Conservation (phyloP, 2,113 vertebrate species). For the Scortum barcoo region DNA sequence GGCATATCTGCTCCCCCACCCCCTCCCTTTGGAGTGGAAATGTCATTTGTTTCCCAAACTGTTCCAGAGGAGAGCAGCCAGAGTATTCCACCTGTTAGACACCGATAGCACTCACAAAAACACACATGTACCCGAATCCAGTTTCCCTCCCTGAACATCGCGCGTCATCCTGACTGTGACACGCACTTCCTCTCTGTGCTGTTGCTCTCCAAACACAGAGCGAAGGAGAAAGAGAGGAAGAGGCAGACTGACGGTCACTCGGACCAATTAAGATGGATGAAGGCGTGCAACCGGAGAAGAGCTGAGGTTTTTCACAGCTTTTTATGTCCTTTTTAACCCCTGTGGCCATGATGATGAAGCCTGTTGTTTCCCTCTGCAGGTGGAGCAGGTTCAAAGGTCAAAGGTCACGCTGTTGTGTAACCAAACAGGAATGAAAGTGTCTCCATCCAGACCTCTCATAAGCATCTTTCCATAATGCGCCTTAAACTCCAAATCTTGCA, state of each 20-base stretch:
- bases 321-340: conserved; percentile 31
- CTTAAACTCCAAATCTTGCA: conserved; percentile 5
- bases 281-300: conserved; percentile 22
- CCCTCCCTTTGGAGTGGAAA: conserved; percentile 52
- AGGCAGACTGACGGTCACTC: neutral
- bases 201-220: conserved; percentile 24
- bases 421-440: conserved; percentile 5
- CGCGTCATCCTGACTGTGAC: conserved; percentile 33
- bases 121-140: conserved; percentile 18
- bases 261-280: conserved; percentile 22
- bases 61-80: conserved; percentile 61
- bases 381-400: conserved; percentile 58
- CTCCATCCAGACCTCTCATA: neutral
- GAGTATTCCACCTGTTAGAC: conserved; percentile 71
- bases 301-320: neutral
- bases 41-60: conserved; percentile 70
- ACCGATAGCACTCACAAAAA: conserved; percentile 55
- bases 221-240: conserved; percentile 1
- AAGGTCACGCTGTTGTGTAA: conserved; percentile 40
- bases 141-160: conserved; percentile 40
- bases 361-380: conserved; percentile 51
- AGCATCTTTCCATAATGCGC: neutral
- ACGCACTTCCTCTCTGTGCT: conserved; percentile 24
- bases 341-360: conserved; percentile 24
- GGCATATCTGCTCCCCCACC: neutral